Percentiles rank a stretch among this genome's conserved stretches.
phyloP scores from a whole-genome alignment of 1,140 invertebrate genomes.

The Bombus ignitus region DNA sequence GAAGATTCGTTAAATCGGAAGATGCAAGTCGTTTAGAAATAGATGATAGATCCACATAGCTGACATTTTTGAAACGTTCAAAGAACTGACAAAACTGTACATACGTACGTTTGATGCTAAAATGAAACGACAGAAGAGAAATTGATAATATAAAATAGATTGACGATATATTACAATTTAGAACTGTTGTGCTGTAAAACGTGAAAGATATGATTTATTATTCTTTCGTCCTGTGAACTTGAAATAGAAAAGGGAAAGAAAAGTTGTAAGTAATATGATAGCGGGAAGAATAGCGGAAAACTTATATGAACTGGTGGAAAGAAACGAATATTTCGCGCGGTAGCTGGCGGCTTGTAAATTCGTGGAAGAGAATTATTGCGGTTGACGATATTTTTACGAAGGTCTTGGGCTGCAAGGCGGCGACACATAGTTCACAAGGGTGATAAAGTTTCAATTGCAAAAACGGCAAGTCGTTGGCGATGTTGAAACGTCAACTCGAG shows the following conservation, averaged over 20 bases:
- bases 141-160: too few species aligned
- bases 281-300: neutral
- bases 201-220: too few species aligned
- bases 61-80: too few species aligned
- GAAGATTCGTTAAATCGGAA: too few species aligned
- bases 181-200: too few species aligned
- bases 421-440: neutral
- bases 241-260: neutral
- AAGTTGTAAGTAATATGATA: neutral
- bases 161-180: too few species aligned
- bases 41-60: too few species aligned
- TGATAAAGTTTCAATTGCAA: constrained; percentile 53
- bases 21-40: too few species aligned
- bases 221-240: neutral
- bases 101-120: too few species aligned
- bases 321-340: neutral
- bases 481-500: constrained; percentile 29
- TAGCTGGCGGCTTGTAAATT: constrained; percentile 10
- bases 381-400: constrained; percentile 29
- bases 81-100: too few species aligned
- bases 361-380: constrained; percentile 19
- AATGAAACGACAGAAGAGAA: too few species aligned
- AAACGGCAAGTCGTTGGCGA: constrained; percentile 40
- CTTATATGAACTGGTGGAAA: neutral
- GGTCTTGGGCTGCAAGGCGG: neutral